Conservation (phyloP, 2,888 invertebrate genomes). For the Oxytorus armatus region DNA sequence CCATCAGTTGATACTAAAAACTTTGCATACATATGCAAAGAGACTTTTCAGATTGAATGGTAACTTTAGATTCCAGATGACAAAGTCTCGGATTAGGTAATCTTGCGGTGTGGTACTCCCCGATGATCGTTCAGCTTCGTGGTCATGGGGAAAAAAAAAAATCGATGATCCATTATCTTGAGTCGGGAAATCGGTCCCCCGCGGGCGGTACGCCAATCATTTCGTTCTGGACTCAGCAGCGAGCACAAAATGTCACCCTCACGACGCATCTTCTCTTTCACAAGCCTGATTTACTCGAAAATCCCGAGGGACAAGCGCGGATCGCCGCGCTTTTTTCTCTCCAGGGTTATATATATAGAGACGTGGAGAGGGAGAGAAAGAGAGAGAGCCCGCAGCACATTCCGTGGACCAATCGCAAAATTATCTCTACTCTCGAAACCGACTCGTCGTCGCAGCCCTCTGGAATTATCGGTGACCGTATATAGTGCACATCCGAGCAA, state of each 20-base stretch:
- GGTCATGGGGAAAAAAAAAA: conserved; percentile 67
- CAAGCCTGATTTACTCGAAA: conserved; percentile 74
- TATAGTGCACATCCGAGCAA: conserved; percentile 21
- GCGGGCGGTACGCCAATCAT: conserved; percentile 73
- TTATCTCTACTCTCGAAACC: conserved; percentile 49
- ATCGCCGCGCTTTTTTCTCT: conserved; percentile 61
- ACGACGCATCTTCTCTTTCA: conserved; percentile 66
- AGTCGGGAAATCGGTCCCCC: conserved; percentile 68
- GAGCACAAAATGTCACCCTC: conserved; percentile 64
- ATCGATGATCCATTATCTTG: conserved; percentile 69
- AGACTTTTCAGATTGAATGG: conserved; percentile 45
- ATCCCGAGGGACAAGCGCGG: conserved; percentile 65
- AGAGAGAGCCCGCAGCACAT: conserved; percentile 6
- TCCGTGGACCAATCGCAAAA: conserved; percentile 47
- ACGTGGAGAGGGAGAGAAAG: neutral
- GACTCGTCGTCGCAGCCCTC: conserved; percentile 35
- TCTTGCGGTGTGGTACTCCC: conserved; percentile 58
- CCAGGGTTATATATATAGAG: neutral
- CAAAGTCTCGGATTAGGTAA: conserved; percentile 51
- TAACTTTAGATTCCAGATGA: conserved; percentile 48
- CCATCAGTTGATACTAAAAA: neutral
- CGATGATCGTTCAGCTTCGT: conserved; percentile 66
- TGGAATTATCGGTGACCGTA: conserved; percentile 59
- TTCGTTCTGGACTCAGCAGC: conserved; percentile 71
- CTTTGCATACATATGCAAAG: neutral